Evolutionary conservation across 2,888 invertebrate species (phyloP).

Genomic region (Drosophila kanekoi): DNA sequence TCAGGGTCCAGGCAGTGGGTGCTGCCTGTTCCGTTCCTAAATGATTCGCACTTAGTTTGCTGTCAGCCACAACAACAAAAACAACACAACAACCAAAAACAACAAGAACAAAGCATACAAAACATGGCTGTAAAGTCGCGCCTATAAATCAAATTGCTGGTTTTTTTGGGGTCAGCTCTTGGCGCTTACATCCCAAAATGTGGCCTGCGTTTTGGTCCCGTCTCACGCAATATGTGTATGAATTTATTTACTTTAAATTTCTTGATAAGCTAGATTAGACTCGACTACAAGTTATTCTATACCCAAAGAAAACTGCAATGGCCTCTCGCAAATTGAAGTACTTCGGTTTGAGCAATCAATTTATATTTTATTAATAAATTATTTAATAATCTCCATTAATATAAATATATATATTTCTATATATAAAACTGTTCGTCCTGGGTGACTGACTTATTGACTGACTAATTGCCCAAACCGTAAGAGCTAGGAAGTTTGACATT

Average conservation of each 20-base stretch:
- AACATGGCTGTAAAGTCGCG: constrained; percentile 69
- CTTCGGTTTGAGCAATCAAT: no score
- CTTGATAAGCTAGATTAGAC: no score
- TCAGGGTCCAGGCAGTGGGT: constrained; percentile 31
- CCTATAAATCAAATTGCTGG: constrained; percentile 67
- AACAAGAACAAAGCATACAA: constrained; percentile 26
- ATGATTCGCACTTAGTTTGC: constrained; percentile 77
- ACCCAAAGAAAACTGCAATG: background rate
- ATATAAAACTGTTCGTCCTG: no score
- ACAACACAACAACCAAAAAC: constrained; percentile 6
- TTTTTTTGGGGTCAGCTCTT: constrained; percentile 44
- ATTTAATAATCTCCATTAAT: no score
- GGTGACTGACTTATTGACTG: no score
- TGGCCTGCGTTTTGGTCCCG: constrained; percentile 16
- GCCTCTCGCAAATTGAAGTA: no score
- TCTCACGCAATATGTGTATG: background rate
- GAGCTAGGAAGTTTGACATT: no score
- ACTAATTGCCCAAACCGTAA: no score
- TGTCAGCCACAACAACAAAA: constrained; percentile 67
- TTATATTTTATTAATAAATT: no score
- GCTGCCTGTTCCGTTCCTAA: constrained; percentile 49
- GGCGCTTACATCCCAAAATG: constrained; percentile 49
- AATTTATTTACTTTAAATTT: constrained; percentile 18
- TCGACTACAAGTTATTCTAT: background rate
- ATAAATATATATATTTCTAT: no score